Percentiles rank a stretch among this genome's conserved stretches.
Evolutionary conservation across 2,113 vertebrate species (phyloP).

Genomic region (Vimba vimba): DNA sequence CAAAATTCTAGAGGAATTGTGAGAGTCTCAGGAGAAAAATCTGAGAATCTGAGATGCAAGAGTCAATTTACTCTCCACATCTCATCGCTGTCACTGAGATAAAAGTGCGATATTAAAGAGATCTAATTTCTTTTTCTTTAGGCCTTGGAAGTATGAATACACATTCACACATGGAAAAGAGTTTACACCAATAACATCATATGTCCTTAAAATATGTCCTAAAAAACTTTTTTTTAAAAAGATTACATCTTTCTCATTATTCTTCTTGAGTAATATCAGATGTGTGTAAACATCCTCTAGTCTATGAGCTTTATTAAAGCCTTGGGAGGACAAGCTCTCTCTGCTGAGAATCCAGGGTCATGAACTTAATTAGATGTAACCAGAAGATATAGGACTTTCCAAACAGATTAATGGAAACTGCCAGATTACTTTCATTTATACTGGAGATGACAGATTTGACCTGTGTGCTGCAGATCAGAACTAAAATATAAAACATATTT

Average conservation of each 20-base stretch:
- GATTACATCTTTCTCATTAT: constrained; percentile 27
- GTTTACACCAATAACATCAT: background rate
- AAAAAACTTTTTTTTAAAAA: background rate
- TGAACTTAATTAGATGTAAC: constrained; percentile 23
- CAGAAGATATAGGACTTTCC: background rate
- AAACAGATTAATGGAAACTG: background rate
- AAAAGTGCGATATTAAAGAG: background rate
- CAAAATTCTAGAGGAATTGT: background rate
- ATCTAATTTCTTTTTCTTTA: background rate
- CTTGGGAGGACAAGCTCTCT: background rate
- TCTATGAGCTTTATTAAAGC: background rate
- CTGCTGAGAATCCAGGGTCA: constrained; percentile 3
- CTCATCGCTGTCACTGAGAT: background rate
- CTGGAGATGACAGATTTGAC: background rate
- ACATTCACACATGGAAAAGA: background rate
- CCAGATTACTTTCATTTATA: background rate
- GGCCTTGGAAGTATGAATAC: background rate
- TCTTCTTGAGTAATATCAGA: background rate
- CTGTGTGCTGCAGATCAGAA: background rate
- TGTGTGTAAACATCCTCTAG: background rate
- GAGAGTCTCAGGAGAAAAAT: background rate
- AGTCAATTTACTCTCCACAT: background rate
- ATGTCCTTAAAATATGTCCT: background rate
- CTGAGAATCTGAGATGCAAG: background rate
- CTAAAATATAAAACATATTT: background rate